These are phyloP conservation scores for Chelon auratus DNA, from an alignment of 2,797 vertebrate genomes.

Conservation along the genomic window DNA sequence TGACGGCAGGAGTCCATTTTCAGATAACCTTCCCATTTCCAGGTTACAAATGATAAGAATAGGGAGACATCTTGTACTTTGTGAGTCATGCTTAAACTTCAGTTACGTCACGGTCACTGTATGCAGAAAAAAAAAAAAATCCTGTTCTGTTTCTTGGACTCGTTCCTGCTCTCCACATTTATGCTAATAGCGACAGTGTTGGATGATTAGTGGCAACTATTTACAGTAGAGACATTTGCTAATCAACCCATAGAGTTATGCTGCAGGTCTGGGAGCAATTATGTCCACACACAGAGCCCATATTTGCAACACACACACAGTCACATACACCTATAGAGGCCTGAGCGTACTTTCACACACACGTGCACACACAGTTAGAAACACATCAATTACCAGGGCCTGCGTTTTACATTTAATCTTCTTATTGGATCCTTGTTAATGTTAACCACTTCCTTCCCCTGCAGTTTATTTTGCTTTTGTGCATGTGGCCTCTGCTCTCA, in stretches of 20 bases:
- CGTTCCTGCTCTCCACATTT: constrained; percentile 61
- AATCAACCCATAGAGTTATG: constrained; percentile 84
- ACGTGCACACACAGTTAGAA: constrained; percentile 73
- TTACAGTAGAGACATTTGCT: constrained; percentile 87
- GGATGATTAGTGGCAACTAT: constrained; percentile 85
- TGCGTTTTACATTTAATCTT: constrained; percentile 87
- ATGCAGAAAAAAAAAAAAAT: constrained; percentile 9
- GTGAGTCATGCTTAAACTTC: constrained; percentile 13
- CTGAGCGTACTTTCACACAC: constrained; percentile 48
- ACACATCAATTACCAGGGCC: constrained; percentile 86
- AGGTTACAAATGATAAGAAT: constrained; percentile 25
- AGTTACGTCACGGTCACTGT: constrained; percentile 22
- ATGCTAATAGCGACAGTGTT: constrained; percentile 75
- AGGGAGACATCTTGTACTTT: neutral
- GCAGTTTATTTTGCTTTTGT: constrained; percentile 96
- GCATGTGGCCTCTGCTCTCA: constrained; percentile 89
- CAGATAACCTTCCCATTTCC: constrained; percentile 30
- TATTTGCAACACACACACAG: constrained; percentile 73
- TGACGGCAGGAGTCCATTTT: constrained; percentile 12
- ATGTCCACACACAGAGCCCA: constrained; percentile 71
- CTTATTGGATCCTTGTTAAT: constrained; percentile 88
- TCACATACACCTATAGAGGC: constrained; percentile 44
- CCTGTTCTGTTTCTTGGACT: constrained; percentile 40
- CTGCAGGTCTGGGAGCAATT: constrained; percentile 87
- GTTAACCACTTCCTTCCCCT: constrained; percentile 91